These are phyloP conservation scores for Mythimna impura DNA, from an alignment of 2,888 invertebrate genomes.

Conservation along the genomic window DNA sequence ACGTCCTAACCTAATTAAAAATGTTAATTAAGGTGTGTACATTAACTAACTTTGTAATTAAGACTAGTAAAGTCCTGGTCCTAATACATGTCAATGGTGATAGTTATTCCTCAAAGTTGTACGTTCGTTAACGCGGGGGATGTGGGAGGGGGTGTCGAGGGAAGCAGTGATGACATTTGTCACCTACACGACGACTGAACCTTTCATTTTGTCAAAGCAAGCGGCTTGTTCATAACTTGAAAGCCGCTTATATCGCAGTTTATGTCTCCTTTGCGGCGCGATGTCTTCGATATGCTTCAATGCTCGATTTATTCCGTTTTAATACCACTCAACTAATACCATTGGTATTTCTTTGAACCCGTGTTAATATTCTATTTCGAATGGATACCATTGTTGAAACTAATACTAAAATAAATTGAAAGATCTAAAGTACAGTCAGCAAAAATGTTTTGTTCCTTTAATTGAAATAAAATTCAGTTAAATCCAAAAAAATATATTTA, in stretches of 20 bases:
- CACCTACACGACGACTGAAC: slow-evolving; percentile 63
- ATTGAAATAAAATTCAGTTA: too few species aligned
- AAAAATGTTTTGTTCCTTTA: too few species aligned
- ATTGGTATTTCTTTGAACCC: too few species aligned
- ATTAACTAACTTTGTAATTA: slow-evolving; percentile 70
- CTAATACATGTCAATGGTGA: slow-evolving; percentile 61
- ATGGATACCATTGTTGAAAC: too few species aligned
- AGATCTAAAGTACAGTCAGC: too few species aligned
- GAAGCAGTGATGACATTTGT: slow-evolving; percentile 62
- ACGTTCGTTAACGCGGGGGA: slow-evolving; percentile 73
- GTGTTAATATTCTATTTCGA: too few species aligned
- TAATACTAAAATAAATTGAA: too few species aligned
- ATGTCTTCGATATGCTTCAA: slow-evolving; percentile 50
- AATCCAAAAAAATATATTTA: too few species aligned
- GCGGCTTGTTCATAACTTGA: slow-evolving; percentile 73
- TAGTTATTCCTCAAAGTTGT: slow-evolving; percentile 69
- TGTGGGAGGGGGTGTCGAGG: slow-evolving; percentile 34
- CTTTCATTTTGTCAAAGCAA: slow-evolving; percentile 64
- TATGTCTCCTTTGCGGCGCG: slow-evolving; percentile 55
- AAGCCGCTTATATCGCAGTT: slow-evolving; percentile 70
- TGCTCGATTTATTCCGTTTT: slow-evolving; percentile 10
- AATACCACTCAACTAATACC: too few species aligned
- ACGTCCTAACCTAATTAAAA: slow-evolving; percentile 54
- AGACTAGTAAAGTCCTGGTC: slow-evolving; percentile 59
- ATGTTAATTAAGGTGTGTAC: slow-evolving; percentile 64